Evolutionary conservation across 2,888 invertebrate genomes (phyloP), one percentile per base, ranked within the genome.

Genomic region (Morpho helenor): DNA sequence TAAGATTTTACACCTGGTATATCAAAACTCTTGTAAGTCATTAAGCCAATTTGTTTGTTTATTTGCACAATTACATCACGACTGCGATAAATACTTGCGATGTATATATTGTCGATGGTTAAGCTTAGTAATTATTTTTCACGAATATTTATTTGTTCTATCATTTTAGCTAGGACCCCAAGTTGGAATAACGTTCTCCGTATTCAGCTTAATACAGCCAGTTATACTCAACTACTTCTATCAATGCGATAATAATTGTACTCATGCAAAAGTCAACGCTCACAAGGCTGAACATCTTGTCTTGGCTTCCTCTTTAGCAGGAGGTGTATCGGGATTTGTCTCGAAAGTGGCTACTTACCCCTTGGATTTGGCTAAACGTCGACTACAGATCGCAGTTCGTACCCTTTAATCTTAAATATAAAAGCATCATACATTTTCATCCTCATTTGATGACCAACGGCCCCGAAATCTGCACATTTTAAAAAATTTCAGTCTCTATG

Each of bases 291-390:
- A 76, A 45, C 61, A 77, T 23, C 49, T 88, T 0, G 59, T 86
- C 87, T 7, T 81, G 0, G 84, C 87, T 1, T 84, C 80, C 61
- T 70, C 77, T 0, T 2, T 93, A 0, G 94, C 94, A 63, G 96
- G 96, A 1, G 92, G 93, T n/a, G 65, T 92, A 0, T 93, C 97
- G 0, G 97, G 97, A 0, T 86, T 96, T 59, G 73, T 93, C 31
- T 94, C 97, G 0, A 98, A 98, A 86, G 92, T 94, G 0, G 68
- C 92, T 3, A 93, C 97, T 0, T 98, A 98, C 82, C 98, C 98
- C 0, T 92, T 98, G 44, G 98, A 98, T 80, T 87, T 98, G 66
- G 92, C 94, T 0, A 95, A 96, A 73, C 95, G 97, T 74, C 92
- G 98, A 50, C 85, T 98, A 70, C 98, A 98, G 82, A 94, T 97